Percentiles rank a stretch among this genome's conserved stretches.
Evolutionary conservation across 1,140 invertebrate genomes (phyloP).

Genomic region (Trichonephila clavipes): DNA sequence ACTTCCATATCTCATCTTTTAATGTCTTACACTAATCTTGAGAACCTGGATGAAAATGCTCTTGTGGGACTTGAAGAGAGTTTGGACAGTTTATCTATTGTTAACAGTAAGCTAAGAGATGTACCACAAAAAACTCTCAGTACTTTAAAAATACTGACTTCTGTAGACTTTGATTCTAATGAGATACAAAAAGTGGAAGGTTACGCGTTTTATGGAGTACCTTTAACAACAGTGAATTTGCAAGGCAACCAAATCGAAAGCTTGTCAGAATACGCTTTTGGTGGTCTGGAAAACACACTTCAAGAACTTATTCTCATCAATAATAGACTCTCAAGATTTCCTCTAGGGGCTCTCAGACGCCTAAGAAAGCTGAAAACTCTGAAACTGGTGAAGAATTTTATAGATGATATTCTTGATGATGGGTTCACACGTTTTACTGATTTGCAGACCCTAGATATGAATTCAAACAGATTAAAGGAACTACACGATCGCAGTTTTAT

Average conservation of each 20-base stretch:
- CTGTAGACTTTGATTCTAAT: conserved; percentile 91
- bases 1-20: conserved; percentile 88
- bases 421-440: conserved; percentile 86
- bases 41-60: conserved; percentile 87
- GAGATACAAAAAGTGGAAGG: conserved; percentile 90
- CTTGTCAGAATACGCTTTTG: conserved; percentile 88
- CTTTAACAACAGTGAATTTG: conserved; percentile 89
- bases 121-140: conserved; percentile 91
- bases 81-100: conserved; percentile 89
- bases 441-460: conserved; percentile 89
- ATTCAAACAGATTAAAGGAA: conserved; percentile 90
- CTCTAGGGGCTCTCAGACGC: conserved; percentile 88
- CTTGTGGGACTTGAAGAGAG: conserved; percentile 87
- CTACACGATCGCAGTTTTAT: conserved; percentile 89
- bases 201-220: conserved; percentile 92
- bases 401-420: conserved; percentile 86
- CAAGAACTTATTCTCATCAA: conserved; percentile 91
- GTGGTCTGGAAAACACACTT: conserved; percentile 89
- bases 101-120: conserved; percentile 88
- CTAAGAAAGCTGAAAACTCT: conserved; percentile 88
- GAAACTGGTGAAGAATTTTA: conserved; percentile 91
- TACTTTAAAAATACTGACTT: conserved; percentile 86
- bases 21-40: conserved; percentile 88
- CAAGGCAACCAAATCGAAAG: conserved; percentile 90
- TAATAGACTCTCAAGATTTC: conserved; percentile 91